phyloP scores from a whole-genome alignment of 2,888 invertebrate species.

The Heliconius ethilla region DNA sequence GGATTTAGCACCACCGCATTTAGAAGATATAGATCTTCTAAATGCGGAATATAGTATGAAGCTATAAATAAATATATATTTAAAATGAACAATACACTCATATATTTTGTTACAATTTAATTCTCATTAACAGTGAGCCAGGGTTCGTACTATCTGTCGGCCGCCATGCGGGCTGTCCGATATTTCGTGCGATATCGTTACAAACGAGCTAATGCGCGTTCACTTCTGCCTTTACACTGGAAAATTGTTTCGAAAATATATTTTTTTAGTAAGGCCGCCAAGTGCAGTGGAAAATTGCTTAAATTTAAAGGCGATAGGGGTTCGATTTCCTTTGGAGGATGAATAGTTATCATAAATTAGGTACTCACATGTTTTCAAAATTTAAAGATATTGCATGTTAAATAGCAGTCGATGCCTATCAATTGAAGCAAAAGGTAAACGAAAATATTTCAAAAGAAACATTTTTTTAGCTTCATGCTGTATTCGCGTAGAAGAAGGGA shows the following conservation, averaged over 20 bases:
- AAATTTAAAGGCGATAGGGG: no score
- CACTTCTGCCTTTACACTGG: constrained; percentile 37
- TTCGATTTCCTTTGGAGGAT: no score
- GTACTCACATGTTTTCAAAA: no score
- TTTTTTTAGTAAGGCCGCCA: not conserved
- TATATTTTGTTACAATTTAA: constrained; percentile 31
- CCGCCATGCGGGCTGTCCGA: constrained; percentile 62
- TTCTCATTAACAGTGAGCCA: constrained; percentile 35
- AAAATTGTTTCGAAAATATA: not conserved
- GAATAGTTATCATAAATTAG: no score
- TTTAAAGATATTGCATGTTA: no score
- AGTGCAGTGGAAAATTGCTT: no score
- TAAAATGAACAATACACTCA: not conserved
- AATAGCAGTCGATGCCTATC: no score
- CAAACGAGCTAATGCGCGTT: constrained; percentile 51
- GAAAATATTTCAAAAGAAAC: no score
- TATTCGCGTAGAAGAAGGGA: no score
- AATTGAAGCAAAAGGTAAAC: no score
- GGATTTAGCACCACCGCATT: no score
- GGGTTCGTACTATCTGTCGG: constrained; percentile 40
- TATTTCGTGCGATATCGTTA: constrained; percentile 63
- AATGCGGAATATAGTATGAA: not conserved
- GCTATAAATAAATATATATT: not conserved
- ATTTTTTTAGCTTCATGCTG: no score
- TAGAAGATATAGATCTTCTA: not conserved